These are phyloP conservation scores for Embidobia sp. DNA, from an alignment of 2,888 invertebrate species.

Conservation along the genomic window DNA sequence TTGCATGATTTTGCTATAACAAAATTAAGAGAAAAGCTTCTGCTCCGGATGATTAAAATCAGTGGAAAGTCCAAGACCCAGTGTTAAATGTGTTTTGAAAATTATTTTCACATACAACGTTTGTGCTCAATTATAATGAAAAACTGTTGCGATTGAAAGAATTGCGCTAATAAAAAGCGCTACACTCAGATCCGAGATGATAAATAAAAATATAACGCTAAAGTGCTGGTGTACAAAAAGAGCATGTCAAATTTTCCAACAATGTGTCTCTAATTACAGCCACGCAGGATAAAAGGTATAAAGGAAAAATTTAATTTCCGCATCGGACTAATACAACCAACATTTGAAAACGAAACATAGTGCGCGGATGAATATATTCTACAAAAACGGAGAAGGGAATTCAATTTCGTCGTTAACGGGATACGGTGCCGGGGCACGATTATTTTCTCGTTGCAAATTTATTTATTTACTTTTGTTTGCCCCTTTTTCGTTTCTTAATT, in stretches of 20 bases:
- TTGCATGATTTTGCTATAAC: no score
- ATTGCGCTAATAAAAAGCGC: no score
- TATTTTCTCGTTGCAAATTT: conserved; percentile 22
- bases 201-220: no score
- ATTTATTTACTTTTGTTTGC: background rate
- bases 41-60: no score
- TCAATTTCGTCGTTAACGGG: conserved; percentile 39
- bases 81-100: no score
- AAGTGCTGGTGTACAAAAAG: no score
- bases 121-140: no score
- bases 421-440: conserved; percentile 13
- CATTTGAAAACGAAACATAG: conserved; percentile 42
- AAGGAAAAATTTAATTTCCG: conserved; percentile 55
- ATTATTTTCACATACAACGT: no score
- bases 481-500: conserved; percentile 8
- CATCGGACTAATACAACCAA: conserved; percentile 39
- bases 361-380: conserved; percentile 12
- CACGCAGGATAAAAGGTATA: conserved; percentile 26
- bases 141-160: no score
- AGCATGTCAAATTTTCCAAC: conserved; percentile 35
- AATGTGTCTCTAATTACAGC: conserved; percentile 43
- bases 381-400: conserved; percentile 23
- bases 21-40: no score
- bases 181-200: no score
- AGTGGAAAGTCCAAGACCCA: no score